Evolutionary conservation across 2,797 vertebrate genomes (phyloP).

Genomic region (Babyrousa celebensis): DNA sequence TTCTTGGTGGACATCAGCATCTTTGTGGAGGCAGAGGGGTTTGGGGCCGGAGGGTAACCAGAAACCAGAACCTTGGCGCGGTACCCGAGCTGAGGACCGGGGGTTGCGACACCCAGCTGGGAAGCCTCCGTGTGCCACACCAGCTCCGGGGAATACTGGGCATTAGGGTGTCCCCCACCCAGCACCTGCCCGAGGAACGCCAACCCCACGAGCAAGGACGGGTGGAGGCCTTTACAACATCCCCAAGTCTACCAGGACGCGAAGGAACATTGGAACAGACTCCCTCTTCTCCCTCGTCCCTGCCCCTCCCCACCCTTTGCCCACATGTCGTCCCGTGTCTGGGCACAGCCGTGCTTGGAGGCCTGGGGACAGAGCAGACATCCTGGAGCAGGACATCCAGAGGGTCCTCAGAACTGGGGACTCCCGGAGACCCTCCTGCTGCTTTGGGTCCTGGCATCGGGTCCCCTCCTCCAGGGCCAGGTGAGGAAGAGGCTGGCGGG

Average conservation of each 20-base stretch:
- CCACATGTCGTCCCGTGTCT: accelerated
- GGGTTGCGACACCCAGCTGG: no score
- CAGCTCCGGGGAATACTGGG: no score
- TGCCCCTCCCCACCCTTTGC: accelerated
- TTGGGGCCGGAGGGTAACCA: background rate
- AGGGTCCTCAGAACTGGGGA: background rate
- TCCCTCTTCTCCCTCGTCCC: background rate
- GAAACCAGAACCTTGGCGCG: background rate
- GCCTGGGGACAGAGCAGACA: background rate
- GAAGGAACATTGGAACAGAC: accelerated
- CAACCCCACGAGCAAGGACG: accelerated
- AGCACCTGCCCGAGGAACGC: background rate
- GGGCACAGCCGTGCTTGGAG: no score
- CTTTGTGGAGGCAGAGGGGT: background rate
- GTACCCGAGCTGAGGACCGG: accelerated
- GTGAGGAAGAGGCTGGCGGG: background rate
- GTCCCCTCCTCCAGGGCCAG: background rate
- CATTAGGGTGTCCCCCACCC: no score
- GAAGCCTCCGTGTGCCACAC: accelerated
- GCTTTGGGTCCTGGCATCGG: background rate
- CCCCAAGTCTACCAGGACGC: accelerated
- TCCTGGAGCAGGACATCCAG: background rate
- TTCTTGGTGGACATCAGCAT: no score
- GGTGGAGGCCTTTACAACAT: accelerated
- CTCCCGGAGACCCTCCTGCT: background rate